Percentiles rank a stretch among this genome's conserved stretches.
Evolutionary conservation across 23 tunicate genomes (phyloP).

Genomic region (Oikopleura dioica): DNA sequence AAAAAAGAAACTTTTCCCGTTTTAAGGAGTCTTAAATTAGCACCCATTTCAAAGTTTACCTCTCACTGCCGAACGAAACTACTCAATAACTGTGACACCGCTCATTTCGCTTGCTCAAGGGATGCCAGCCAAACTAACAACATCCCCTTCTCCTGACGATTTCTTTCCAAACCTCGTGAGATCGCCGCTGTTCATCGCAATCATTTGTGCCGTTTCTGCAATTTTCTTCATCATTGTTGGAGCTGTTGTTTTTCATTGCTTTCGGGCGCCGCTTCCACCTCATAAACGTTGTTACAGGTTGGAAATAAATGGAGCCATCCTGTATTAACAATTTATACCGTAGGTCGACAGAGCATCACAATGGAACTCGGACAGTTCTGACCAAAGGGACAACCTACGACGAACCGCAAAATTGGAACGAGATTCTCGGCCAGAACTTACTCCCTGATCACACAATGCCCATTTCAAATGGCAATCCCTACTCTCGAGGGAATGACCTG

Average conservation of each 20-base stretch:
- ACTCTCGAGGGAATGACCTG: neutral
- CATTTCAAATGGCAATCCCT: neutral
- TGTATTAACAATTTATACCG: no score
- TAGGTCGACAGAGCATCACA: no score
- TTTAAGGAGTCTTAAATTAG: no score
- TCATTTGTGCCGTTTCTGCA: neutral
- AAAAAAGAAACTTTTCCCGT: no score
- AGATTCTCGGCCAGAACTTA: neutral
- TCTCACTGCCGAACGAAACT: no score
- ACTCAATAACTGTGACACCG: neutral
- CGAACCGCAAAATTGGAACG: constrained; percentile 1
- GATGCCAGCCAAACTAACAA: neutral
- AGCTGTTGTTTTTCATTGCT: neutral
- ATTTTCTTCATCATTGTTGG: neutral
- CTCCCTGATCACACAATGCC: neutral
- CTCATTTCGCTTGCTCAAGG: neutral
- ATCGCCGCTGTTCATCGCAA: constrained; percentile 4
- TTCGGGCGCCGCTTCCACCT: neutral
- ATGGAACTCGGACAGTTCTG: no score
- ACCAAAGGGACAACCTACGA: no score
- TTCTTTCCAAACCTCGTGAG: neutral
- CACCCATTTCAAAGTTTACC: no score
- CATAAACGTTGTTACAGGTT: no score
- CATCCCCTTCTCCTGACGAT: no score
- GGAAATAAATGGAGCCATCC: no score